These are phyloP conservation scores for Corbicula japonica DNA, from an alignment of 2,888 invertebrate genomes.

Conservation along the genomic window DNA sequence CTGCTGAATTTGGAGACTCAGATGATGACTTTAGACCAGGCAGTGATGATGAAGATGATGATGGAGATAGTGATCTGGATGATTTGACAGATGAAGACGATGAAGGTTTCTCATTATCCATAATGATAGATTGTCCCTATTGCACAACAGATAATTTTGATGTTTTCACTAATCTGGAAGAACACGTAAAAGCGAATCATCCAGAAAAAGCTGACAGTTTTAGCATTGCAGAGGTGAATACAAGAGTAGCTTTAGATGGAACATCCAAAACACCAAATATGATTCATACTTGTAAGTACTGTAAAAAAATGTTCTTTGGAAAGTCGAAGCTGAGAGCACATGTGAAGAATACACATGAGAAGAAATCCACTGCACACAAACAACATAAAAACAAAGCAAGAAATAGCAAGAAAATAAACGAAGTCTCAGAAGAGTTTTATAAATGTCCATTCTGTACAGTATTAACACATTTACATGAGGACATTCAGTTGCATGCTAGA, in stretches of 20 bases:
- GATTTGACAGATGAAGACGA: slow-evolving; percentile 21
- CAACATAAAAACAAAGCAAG: neutral
- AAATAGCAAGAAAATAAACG: neutral
- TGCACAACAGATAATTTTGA: slow-evolving; percentile 21
- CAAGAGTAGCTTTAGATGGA: slow-evolving; percentile 7
- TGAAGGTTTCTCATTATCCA: slow-evolving; percentile 2
- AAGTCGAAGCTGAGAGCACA: slow-evolving; percentile 13
- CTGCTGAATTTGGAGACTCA: slow-evolving; percentile 29
- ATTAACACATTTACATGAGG: neutral
- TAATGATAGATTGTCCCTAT: slow-evolving; percentile 33
- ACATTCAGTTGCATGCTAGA: neutral
- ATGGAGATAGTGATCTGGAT: neutral
- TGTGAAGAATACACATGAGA: slow-evolving; percentile 5
- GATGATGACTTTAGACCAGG: slow-evolving; percentile 23
- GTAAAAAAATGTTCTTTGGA: slow-evolving; percentile 19
- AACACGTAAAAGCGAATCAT: slow-evolving; percentile 34
- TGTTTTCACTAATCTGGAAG: slow-evolving; percentile 15
- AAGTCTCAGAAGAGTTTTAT: slow-evolving; percentile 1
- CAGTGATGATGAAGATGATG: slow-evolving; percentile 15
- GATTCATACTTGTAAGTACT: slow-evolving; percentile 29
- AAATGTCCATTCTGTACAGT: slow-evolving; percentile 8
- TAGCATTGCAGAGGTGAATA: slow-evolving; percentile 27
- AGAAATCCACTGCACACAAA: neutral
- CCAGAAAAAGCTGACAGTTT: slow-evolving; percentile 21
- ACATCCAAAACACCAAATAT: slow-evolving; percentile 7